A percentile compares a stretch with the other conserved stretches of the same genome.
These are phyloP conservation scores for Peromyscus aztecus DNA, from an alignment of 2,797 vertebrate species.

Conservation along the genomic window DNA sequence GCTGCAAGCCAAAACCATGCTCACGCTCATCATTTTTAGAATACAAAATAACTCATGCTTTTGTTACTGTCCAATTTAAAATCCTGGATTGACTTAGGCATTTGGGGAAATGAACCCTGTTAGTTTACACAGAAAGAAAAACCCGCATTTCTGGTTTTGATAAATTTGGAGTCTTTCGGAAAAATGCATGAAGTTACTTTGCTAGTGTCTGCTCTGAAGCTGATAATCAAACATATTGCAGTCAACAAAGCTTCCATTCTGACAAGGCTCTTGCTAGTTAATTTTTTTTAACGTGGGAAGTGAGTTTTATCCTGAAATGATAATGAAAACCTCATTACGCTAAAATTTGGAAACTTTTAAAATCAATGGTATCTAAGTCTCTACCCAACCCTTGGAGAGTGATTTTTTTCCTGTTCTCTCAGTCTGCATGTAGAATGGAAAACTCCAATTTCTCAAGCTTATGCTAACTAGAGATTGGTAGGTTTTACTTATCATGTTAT, in stretches of 20 bases:
- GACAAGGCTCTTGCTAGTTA: neutral
- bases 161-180: conserved; percentile 40
- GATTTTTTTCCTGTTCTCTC: conserved; percentile 60
- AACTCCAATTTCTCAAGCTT: conserved; percentile 76
- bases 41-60: neutral
- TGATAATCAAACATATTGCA: neutral
- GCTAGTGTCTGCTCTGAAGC: neutral
- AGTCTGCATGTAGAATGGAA: conserved; percentile 66
- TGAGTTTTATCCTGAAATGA: neutral
- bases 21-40: neutral
- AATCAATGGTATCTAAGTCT: conserved; percentile 15
- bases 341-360: conserved; percentile 28
- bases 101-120: conserved; percentile 13
- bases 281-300: neutral
- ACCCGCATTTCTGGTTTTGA: neutral
- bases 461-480: conserved; percentile 79
- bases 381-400: conserved; percentile 41
- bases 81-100: neutral
- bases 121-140: conserved; percentile 50
- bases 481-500: conserved; percentile 77
- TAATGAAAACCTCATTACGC: conserved; percentile 7
- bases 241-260: neutral
- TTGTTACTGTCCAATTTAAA: conserved; percentile 1
- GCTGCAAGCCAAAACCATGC: neutral
- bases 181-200: neutral